Percentiles rank a stretch among this genome's conserved stretches.
Conservation (phyloP, 2,113 vertebrate genomes). For the Tursiops truncatus region DNA sequence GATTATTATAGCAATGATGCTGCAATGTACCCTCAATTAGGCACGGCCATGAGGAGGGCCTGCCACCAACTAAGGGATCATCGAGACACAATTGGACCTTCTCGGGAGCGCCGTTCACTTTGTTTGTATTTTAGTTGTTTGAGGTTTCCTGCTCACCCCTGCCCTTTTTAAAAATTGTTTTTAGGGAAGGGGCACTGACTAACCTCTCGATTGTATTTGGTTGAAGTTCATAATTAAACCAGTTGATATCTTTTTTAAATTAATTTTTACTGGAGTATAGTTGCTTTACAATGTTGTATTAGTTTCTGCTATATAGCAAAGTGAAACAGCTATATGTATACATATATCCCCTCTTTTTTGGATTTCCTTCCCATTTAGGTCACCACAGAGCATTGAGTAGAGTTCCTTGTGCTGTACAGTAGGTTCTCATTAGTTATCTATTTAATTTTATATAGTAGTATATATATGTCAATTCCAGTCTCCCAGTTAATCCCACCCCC, state of each 20-base stretch:
- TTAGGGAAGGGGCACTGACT: not conserved
- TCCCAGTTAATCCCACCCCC: too few relatives aligned
- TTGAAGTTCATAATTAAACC: not conserved
- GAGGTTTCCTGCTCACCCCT: not conserved
- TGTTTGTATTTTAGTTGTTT: not conserved
- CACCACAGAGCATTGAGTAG: too few relatives aligned
- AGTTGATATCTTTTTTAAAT: not conserved
- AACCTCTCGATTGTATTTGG: rapidly evolving
- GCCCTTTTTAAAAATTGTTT: not conserved
- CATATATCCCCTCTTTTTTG: too few relatives aligned
- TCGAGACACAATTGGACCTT: not conserved
- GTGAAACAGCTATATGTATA: too few relatives aligned
- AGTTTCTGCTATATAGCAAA: too few relatives aligned
- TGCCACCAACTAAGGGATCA: not conserved
- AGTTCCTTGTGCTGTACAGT: too few relatives aligned
- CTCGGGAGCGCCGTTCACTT: not conserved
- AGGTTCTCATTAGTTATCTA: too few relatives aligned
- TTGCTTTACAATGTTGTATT: too few relatives aligned
- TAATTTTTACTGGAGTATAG: too few relatives aligned
- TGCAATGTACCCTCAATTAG: not conserved
- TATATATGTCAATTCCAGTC: too few relatives aligned
- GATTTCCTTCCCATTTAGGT: too few relatives aligned
- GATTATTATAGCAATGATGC: not conserved
- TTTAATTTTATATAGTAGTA: too few relatives aligned
- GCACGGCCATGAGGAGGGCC: rapidly evolving